Percentiles rank a stretch among this genome's conserved stretches.
Evolutionary conservation across 2,797 vertebrate species (phyloP).

Genomic region (Nannoperca obscura): DNA sequence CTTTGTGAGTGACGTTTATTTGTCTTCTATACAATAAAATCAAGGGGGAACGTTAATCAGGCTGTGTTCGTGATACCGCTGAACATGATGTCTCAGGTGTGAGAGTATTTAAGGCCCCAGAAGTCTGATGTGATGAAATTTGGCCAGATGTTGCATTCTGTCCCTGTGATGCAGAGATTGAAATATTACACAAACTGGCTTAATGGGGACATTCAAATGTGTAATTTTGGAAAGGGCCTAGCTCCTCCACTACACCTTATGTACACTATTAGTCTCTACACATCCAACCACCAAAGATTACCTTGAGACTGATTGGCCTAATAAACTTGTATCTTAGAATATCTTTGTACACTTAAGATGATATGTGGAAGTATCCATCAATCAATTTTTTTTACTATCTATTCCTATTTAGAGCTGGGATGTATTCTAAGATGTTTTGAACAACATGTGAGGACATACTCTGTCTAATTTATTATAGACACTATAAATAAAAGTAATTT

Average conservation of each 20-base stretch:
- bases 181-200: slow-evolving; percentile 24
- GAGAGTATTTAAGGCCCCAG: slow-evolving; percentile 24
- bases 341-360: slow-evolving; percentile 4
- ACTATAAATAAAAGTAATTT: neutral
- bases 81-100: slow-evolving; percentile 48
- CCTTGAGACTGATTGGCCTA: neutral
- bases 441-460: no score
- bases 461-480: neutral
- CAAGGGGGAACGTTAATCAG: slow-evolving; percentile 34
- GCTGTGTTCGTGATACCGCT: neutral
- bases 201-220: slow-evolving; percentile 28
- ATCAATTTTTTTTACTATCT: neutral
- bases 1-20: slow-evolving; percentile 10
- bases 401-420: neutral
- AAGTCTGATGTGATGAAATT: slow-evolving; percentile 42
- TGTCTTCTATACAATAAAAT: slow-evolving; percentile 21
- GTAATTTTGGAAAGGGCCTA: neutral
- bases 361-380: neutral
- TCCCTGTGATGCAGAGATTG: slow-evolving; percentile 26
- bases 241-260: neutral
- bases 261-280: neutral
- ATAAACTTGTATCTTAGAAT: neutral
- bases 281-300: slow-evolving; percentile 16
- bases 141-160: slow-evolving; percentile 49
- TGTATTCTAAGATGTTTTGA: neutral